These are phyloP conservation scores for Melipona bicolor DNA, from an alignment of 2,888 invertebrate genomes.

Conservation along the genomic window DNA sequence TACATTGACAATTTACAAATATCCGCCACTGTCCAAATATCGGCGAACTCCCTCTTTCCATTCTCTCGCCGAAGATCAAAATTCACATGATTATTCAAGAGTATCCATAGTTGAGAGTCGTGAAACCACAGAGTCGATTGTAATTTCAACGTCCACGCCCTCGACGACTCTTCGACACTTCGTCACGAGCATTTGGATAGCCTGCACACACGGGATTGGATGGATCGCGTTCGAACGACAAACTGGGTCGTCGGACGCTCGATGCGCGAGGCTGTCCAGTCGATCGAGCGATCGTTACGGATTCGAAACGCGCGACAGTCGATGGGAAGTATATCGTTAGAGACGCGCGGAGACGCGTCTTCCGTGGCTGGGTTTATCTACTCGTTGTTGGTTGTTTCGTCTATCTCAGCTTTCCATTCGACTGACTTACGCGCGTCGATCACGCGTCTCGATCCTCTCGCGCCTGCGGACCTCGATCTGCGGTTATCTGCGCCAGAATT, in stretches of 20 bases:
- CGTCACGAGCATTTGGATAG: constrained; percentile 6
- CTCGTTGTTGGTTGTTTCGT: constrained; percentile 35
- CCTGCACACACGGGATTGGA: constrained; percentile 22
- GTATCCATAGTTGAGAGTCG: constrained; percentile 30
- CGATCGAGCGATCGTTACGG: constrained; percentile 27
- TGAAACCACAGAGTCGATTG: constrained; percentile 26
- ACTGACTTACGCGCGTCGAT: constrained; percentile 54
- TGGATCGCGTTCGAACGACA: constrained; percentile 35
- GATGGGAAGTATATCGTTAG: not conserved
- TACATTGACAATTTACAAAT: not conserved
- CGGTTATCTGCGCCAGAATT: constrained; percentile 42
- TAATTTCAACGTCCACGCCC: constrained; percentile 37
- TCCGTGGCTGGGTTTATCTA: constrained; percentile 23
- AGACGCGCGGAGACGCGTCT: constrained; percentile 20
- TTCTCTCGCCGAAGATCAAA: not conserved
- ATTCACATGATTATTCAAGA: not conserved
- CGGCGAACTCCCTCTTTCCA: not conserved
- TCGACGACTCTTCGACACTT: constrained; percentile 5
- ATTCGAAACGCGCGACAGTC: not conserved
- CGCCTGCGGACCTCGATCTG: constrained; percentile 30
- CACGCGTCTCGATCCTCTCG: constrained; percentile 37
- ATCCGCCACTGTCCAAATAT: not conserved
- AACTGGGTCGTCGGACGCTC: constrained; percentile 47
- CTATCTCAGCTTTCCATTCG: constrained; percentile 64
- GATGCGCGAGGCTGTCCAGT: not conserved